Percentiles rank a stretch among this genome's conserved stretches.
Evolutionary conservation across 2,113 vertebrate genomes (phyloP).

Genomic region (Cariama cristata): DNA sequence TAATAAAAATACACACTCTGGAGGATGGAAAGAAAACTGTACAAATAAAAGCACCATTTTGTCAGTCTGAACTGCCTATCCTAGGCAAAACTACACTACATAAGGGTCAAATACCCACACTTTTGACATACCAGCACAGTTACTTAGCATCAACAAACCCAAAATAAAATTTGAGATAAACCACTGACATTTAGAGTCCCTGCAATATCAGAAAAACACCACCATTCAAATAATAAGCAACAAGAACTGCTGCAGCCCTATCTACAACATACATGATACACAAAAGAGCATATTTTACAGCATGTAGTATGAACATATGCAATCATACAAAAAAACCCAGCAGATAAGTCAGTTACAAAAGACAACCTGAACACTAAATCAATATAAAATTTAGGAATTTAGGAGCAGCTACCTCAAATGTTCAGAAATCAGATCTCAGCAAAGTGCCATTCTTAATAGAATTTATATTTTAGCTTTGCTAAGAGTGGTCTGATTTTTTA

Average conservation of each 20-base stretch:
- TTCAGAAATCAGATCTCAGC: neutral
- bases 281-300: neutral
- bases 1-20: constrained; percentile 39
- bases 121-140: neutral
- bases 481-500: neutral
- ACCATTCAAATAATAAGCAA: neutral
- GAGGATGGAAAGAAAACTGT: neutral
- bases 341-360: neutral
- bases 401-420: neutral
- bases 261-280: neutral
- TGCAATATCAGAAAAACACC: neutral
- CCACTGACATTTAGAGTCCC: neutral
- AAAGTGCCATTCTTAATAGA: neutral
- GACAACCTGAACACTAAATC: neutral
- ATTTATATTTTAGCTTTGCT: neutral
- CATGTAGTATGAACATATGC: neutral
- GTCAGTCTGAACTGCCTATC: neutral
- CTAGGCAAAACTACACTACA: neutral
- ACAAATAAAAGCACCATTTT: neutral
- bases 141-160: neutral
- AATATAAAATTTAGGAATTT: neutral
- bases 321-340: neutral
- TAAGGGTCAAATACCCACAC: neutral
- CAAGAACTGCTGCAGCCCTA: neutral
- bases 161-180: neutral